Evolutionary conservation across 2,113 vertebrate species (phyloP).

Genomic region (Austrofundulus limnaeus): DNA sequence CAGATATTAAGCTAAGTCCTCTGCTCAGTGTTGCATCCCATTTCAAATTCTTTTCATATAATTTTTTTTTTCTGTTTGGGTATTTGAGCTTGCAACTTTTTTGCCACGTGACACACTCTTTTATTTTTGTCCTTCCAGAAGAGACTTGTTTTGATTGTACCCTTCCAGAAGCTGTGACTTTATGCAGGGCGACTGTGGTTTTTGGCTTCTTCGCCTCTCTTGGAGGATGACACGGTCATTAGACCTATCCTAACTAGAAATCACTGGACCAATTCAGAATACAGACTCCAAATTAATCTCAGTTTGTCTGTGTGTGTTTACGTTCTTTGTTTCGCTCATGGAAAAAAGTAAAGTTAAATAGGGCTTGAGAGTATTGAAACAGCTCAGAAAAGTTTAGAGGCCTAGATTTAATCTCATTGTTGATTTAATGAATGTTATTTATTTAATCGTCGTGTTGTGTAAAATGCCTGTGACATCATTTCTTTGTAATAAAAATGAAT

Average conservation of each 20-base stretch:
- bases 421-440: no score
- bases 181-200: constrained; percentile 36
- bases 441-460: no score
- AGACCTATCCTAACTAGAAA: constrained; percentile 41
- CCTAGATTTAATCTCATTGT: neutral
- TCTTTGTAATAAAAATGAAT: no score
- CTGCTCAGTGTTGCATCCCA: neutral
- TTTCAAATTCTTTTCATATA: constrained; percentile 8
- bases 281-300: constrained; percentile 59
- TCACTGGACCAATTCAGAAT: constrained; percentile 46
- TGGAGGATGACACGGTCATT: constrained; percentile 47
- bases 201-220: constrained; percentile 43
- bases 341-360: constrained; percentile 22
- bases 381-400: no score
- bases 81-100: no score
- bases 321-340: constrained; percentile 19
- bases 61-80: neutral
- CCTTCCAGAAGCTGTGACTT: constrained; percentile 19
- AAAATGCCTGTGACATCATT: no score
- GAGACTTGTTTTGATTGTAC: constrained; percentile 27
- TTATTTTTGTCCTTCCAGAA: neutral
- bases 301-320: constrained; percentile 23
- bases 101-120: no score
- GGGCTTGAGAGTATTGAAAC: constrained; percentile 33
- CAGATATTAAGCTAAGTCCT: no score